Conservation (phyloP, 2,888 invertebrate genomes). For the Leptinotarsa peninsularis region DNA sequence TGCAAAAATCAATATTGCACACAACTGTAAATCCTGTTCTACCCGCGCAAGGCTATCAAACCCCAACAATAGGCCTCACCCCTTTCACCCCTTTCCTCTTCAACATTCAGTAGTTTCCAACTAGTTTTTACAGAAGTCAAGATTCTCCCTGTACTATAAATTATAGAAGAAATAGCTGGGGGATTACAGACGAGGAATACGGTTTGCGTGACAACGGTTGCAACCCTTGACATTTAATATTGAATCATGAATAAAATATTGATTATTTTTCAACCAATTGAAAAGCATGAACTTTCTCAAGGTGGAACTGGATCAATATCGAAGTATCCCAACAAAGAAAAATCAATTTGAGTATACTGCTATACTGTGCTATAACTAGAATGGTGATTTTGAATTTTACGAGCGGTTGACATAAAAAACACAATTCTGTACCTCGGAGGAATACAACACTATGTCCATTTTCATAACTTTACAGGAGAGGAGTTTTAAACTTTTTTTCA, state of each 20-base stretch:
- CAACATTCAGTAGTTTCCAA: not conserved
- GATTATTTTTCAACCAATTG: not conserved
- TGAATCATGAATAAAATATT: slow-evolving; percentile 13
- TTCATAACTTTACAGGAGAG: too few species aligned
- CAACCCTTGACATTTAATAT: slow-evolving; percentile 18
- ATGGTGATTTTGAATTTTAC: too few species aligned
- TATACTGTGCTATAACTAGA: too few species aligned
- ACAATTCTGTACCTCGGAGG: too few species aligned
- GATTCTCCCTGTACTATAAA: slow-evolving; percentile 16
- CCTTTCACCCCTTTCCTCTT: not conserved
- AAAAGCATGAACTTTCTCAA: slow-evolving; percentile 5
- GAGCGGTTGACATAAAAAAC: too few species aligned
- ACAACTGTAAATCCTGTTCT: too few species aligned
- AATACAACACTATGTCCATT: too few species aligned
- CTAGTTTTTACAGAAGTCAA: not conserved
- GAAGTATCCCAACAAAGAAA: too few species aligned
- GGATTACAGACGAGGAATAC: slow-evolving; percentile 1
- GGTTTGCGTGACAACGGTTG: slow-evolving; percentile 24
- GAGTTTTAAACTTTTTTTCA: too few species aligned
- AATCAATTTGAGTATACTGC: too few species aligned
- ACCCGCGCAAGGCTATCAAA: too few species aligned
- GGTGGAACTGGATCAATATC: not conserved
- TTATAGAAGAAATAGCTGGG: slow-evolving; percentile 7
- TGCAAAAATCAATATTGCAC: too few species aligned
- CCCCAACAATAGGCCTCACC: not conserved